Evolutionary conservation across 2,888 invertebrate species (phyloP).

Genomic region (Mesochorus sp.): DNA sequence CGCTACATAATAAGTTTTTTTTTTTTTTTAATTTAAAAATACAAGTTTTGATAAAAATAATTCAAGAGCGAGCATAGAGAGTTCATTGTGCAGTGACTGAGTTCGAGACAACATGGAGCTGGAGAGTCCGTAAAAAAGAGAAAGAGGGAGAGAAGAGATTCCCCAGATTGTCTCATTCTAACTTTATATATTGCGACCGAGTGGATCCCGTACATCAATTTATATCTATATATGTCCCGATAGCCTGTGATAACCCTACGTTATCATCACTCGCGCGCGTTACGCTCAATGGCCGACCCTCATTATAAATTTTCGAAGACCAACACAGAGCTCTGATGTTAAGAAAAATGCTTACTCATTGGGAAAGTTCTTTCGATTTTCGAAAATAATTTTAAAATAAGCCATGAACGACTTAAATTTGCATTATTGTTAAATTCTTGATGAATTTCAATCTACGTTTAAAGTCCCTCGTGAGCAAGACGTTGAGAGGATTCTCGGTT

Average conservation of each 20-base stretch:
- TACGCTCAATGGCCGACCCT: slow-evolving; percentile 50
- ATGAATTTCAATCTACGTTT: neutral
- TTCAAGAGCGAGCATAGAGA: slow-evolving; percentile 22
- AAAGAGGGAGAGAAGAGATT: neutral
- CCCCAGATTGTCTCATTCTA: slow-evolving; percentile 27
- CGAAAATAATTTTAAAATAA: no score
- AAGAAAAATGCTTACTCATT: no score
- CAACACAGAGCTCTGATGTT: no score
- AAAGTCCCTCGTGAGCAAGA: neutral
- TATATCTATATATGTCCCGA: slow-evolving; percentile 50
- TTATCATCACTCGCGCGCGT: slow-evolving; percentile 69
- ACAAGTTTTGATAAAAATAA: slow-evolving; percentile 5
- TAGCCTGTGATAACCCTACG: slow-evolving; percentile 70
- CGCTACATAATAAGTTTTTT: no score
- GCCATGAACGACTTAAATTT: neutral
- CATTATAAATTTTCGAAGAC: no score
- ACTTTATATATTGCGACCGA: neutral
- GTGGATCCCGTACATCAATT: neutral
- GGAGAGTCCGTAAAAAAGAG: neutral
- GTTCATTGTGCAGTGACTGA: slow-evolving; percentile 32
- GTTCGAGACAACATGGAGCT: neutral
- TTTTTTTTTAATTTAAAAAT: neutral
- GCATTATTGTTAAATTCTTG: neutral
- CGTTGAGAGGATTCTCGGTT: neutral
- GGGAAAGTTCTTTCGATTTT: no score